These are phyloP conservation scores for Catostylus mosaicus DNA, from an alignment of 30 jellyfish, hydroid and myxozoan species.

Conservation along the genomic window DNA sequence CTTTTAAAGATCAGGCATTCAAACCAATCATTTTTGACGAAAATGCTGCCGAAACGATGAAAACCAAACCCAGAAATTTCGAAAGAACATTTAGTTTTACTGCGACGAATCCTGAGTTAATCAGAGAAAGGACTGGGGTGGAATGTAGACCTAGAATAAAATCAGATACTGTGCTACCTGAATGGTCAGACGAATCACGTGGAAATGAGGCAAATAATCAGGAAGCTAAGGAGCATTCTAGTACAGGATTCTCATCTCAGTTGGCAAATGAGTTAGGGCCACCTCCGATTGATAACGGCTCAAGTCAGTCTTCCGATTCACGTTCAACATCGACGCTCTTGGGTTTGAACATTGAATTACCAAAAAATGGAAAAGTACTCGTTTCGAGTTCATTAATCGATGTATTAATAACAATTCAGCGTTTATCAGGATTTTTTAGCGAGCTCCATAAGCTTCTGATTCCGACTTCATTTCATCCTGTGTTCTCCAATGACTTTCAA, in stretches of 20 bases:
- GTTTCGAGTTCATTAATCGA: slow-evolving; percentile 49
- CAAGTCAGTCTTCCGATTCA: neutral
- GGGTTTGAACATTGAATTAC: neutral
- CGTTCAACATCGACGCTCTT: neutral
- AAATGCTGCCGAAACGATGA: no score
- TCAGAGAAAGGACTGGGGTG: neutral
- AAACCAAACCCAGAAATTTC: neutral
- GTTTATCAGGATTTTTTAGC: slow-evolving; percentile 34
- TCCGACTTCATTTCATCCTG: slow-evolving; percentile 16
- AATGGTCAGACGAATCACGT: no score
- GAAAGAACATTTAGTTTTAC: neutral
- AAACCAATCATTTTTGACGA: no score
- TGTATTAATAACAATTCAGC: slow-evolving; percentile 1
- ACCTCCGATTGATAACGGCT: neutral
- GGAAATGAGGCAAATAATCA: no score
- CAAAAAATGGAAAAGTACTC: slow-evolving; percentile 26
- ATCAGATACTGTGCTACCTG: neutral
- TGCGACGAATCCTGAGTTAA: neutral
- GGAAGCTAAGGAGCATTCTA: no score
- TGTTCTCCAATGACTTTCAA: neutral
- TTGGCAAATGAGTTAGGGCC: neutral
- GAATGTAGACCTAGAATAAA: neutral
- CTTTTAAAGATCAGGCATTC: no score
- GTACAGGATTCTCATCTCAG: neutral
- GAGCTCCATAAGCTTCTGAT: slow-evolving; percentile 31